Conservation (phyloP, 2,888 invertebrate species). For the Lasioglossum pauxillum region DNA sequence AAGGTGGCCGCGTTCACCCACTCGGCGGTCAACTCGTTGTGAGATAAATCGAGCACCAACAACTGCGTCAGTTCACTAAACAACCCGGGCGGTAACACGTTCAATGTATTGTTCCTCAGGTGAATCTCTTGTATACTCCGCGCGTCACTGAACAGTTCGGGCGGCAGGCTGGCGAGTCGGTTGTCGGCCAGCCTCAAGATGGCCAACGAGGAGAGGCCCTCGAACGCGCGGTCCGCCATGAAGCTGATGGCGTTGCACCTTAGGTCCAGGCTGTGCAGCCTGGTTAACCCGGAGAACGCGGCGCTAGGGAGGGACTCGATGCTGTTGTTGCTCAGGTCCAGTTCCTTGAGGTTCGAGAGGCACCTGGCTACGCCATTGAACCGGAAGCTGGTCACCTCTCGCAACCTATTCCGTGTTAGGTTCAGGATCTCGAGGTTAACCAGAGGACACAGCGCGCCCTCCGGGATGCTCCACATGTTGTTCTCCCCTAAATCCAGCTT, state of each 20-base stretch:
- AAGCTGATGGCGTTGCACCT: conserved; percentile 91
- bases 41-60: conserved; percentile 91
- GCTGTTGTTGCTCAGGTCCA: conserved; percentile 92
- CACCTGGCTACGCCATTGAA: conserved; percentile 89
- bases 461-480: conserved; percentile 92
- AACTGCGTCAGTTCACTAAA: conserved; percentile 91
- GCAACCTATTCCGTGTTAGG: conserved; percentile 91
- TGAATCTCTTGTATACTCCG: conserved; percentile 92
- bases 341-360: conserved; percentile 88
- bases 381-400: conserved; percentile 90
- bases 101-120: conserved; percentile 92
- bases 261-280: conserved; percentile 90
- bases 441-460: conserved; percentile 91
- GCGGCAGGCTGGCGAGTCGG: conserved; percentile 91
- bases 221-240: conserved; percentile 91
- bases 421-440: conserved; percentile 91
- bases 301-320: conserved; percentile 91
- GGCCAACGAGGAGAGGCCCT: conserved; percentile 90
- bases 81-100: conserved; percentile 92
- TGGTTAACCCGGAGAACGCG: conserved; percentile 89
- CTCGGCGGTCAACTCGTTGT: conserved; percentile 92
- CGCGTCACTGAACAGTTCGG: conserved; percentile 92
- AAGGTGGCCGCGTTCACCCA: conserved; percentile 94
- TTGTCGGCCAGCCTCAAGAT: conserved; percentile 93
- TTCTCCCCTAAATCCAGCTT: conserved; percentile 92